These are phyloP conservation scores for Kryphioiulus occultus DNA, from an alignment of 2,888 invertebrate species.

Conservation along the genomic window DNA sequence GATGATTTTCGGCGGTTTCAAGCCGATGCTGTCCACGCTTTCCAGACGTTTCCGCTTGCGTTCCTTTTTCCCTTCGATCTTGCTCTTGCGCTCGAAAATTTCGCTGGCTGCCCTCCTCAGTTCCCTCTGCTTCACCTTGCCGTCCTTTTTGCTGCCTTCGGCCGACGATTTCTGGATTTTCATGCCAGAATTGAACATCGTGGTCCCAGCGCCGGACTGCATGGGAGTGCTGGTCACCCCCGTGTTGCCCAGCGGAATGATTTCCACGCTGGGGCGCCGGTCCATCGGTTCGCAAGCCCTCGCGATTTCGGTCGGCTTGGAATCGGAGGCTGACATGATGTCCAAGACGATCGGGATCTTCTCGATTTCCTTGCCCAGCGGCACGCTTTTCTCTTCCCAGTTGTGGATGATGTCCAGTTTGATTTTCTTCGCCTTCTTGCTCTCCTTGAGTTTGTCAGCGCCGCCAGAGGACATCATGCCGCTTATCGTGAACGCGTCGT, in stretches of 20 bases:
- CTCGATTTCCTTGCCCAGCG: conserved; percentile 48
- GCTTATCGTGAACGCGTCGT: conserved; percentile 69
- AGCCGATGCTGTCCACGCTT: conserved; percentile 54
- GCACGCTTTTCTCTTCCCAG: conserved; percentile 50
- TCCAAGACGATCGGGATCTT: conserved; percentile 52
- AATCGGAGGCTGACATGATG: conserved; percentile 50
- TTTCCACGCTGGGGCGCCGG: conserved; percentile 80
- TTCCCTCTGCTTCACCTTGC: conserved; percentile 55
- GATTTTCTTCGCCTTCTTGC: conserved; percentile 54
- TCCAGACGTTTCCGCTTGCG: conserved; percentile 57
- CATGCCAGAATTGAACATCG: conserved; percentile 54
- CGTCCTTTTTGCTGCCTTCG: conserved; percentile 55
- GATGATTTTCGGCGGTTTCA: conserved; percentile 54
- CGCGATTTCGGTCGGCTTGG: conserved; percentile 46
- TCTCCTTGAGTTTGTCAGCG: conserved; percentile 53
- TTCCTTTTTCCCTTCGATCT: conserved; percentile 57
- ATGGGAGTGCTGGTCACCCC: background rate
- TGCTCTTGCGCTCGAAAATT: conserved; percentile 54
- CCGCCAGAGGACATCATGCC: conserved; percentile 55
- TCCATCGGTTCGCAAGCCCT: conserved; percentile 62
- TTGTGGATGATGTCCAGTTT: conserved; percentile 53
- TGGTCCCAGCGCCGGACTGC: background rate
- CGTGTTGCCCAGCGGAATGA: conserved; percentile 71
- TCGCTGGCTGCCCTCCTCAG: conserved; percentile 54
- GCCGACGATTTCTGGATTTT: conserved; percentile 55